phyloP scores from a whole-genome alignment of 1,140 invertebrate species.

The Drosophila kanapiae region DNA sequence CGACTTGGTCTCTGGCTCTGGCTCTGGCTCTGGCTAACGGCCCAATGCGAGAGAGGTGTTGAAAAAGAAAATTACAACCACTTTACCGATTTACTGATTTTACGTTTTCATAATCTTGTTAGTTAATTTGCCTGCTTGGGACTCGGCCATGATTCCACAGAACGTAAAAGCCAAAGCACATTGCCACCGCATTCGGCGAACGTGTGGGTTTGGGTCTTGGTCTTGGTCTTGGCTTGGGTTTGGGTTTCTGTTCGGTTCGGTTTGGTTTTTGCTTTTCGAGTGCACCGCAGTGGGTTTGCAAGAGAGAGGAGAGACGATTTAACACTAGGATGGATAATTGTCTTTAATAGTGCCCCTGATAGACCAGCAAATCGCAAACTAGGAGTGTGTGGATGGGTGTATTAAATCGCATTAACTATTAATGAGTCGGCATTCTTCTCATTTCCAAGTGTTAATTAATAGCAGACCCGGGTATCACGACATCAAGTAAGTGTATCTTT shows the following conservation, averaged over 20 bases:
- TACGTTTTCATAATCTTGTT: conserved; percentile 84
- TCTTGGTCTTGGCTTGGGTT: conserved; percentile 10
- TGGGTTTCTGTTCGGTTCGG: background rate
- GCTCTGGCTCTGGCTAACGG: conserved; percentile 66
- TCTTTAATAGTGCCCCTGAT: conserved; percentile 51
- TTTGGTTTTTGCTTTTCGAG: background rate
- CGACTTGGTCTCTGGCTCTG: conserved; percentile 38
- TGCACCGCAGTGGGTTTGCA: conserved; percentile 16
- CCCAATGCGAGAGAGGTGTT: conserved; percentile 81
- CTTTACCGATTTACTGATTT: conserved; percentile 84
- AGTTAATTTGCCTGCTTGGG: conserved; percentile 79
- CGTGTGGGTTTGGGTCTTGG: conserved; percentile 44
- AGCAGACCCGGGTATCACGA: conserved; percentile 9
- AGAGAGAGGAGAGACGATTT: conserved; percentile 27
- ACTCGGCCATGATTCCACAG: conserved; percentile 51
- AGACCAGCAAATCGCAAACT: conserved; percentile 40
- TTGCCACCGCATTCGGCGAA: conserved; percentile 56
- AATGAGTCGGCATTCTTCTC: conserved; percentile 45
- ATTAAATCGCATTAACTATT: conserved; percentile 48
- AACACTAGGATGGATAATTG: conserved; percentile 52
- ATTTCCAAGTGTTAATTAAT: conserved; percentile 40
- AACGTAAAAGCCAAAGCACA: conserved; percentile 58
- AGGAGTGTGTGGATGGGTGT: conserved; percentile 33
- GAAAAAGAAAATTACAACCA: conserved; percentile 84
- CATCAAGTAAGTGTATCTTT: conserved; percentile 11